phyloP scores from a whole-genome alignment of 1,140 invertebrate genomes.

The Nephila pilipes region DNA sequence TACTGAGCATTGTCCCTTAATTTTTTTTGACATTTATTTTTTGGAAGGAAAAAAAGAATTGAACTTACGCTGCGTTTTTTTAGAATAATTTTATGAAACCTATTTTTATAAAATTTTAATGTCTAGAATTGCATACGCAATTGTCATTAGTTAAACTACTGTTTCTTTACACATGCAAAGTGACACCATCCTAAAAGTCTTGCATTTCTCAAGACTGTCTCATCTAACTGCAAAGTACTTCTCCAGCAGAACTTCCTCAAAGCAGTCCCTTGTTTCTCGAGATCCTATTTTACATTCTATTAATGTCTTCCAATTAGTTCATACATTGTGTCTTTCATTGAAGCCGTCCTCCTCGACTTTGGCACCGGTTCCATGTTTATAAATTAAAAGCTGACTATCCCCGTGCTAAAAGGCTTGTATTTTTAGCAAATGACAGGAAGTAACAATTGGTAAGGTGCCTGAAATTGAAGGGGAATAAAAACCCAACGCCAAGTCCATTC shows the following conservation, averaged over 20 bases:
- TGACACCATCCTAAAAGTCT: neutral
- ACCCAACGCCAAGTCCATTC: conserved; percentile 10
- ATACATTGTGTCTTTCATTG: neutral
- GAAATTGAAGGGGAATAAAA: conserved; percentile 27
- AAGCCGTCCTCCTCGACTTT: neutral
- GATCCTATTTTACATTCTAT: neutral
- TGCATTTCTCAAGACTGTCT: neutral
- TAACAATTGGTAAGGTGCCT: conserved; percentile 35
- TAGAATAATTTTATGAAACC: no score
- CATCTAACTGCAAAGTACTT: neutral
- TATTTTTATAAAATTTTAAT: no score
- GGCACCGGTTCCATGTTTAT: neutral
- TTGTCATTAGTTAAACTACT: no score
- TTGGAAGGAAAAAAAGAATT: no score
- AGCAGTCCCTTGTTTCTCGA: neutral
- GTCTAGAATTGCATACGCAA: no score
- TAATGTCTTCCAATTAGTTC: conserved; percentile 7
- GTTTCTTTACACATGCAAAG: no score
- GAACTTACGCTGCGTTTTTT: no score
- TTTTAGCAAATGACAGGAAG: conserved; percentile 35
- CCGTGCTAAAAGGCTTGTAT: conserved; percentile 23
- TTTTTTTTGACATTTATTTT: no score
- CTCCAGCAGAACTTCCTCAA: neutral
- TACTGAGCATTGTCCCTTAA: no score
- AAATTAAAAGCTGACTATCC: neutral